A percentile compares a stretch with the other conserved stretches of the same genome.
Evolutionary conservation across 2,797 vertebrate genomes (phyloP).

Genomic region (Falco berigora): DNA sequence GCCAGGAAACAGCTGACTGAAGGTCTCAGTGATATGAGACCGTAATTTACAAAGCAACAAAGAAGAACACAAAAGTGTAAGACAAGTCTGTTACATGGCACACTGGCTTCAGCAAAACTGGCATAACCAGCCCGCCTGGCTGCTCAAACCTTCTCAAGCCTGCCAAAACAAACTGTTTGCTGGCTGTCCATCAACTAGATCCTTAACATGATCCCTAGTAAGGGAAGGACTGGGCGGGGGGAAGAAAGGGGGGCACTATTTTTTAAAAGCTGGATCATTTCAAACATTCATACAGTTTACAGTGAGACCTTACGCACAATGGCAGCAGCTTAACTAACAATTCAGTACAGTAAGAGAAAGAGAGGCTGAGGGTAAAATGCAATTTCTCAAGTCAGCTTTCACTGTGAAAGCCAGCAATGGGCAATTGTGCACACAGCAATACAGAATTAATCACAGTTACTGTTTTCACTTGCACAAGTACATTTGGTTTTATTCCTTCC

Average conservation of each 20-base stretch:
- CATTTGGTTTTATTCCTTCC: background rate
- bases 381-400: background rate
- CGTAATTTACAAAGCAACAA: background rate
- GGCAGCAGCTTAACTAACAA: background rate
- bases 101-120: background rate
- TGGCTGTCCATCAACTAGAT: background rate
- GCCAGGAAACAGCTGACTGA: background rate
- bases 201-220: background rate
- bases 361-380: background rate
- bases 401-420: background rate
- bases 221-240: too few species aligned
- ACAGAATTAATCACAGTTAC: background rate
- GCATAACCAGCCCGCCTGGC: background rate
- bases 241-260: background rate
- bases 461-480: background rate
- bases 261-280: background rate
- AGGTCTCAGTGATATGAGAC: background rate
- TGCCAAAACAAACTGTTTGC: background rate
- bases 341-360: background rate
- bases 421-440: background rate
- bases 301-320: accelerated
- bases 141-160: background rate
- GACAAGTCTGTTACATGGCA: background rate
- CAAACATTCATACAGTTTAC: background rate
- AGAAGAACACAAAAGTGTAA: background rate